Percentiles rank a stretch among this genome's conserved stretches.
Conservation (phyloP, 2,888 invertebrate genomes). For the Poecilus cupreus region DNA sequence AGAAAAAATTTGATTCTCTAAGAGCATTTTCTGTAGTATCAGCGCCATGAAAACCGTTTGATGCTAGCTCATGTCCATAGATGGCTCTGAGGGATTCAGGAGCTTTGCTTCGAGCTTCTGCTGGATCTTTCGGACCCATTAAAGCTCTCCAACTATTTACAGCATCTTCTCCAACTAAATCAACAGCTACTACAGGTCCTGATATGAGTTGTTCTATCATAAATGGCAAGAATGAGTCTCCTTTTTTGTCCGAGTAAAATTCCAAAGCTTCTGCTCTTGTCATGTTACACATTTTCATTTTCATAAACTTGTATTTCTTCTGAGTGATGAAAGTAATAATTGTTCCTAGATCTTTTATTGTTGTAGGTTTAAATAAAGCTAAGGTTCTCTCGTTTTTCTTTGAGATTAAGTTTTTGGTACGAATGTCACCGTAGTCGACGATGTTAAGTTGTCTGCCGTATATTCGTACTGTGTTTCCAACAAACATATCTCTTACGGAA, state of each 20-base stretch:
- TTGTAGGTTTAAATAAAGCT: slow-evolving; percentile 85
- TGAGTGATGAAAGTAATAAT: slow-evolving; percentile 82
- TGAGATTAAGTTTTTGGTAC: slow-evolving; percentile 79
- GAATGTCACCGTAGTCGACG: slow-evolving; percentile 82
- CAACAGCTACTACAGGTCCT: slow-evolving; percentile 82
- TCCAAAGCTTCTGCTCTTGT: slow-evolving; percentile 79
- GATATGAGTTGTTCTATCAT: slow-evolving; percentile 80
- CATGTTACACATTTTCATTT: slow-evolving; percentile 83
- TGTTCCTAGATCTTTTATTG: slow-evolving; percentile 81
- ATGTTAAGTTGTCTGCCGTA: slow-evolving; percentile 84
- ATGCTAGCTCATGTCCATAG: slow-evolving; percentile 81
- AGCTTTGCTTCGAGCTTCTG: slow-evolving; percentile 74
- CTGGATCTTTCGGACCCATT: slow-evolving; percentile 79
- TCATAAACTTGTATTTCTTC: slow-evolving; percentile 75
- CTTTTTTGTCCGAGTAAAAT: slow-evolving; percentile 77
- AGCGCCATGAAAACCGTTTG: slow-evolving; percentile 83
- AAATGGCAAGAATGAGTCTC: slow-evolving; percentile 79
- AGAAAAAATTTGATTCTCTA: slow-evolving; percentile 77
- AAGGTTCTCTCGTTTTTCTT: slow-evolving; percentile 83
- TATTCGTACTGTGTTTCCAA: slow-evolving; percentile 83
- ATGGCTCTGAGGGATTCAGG: slow-evolving; percentile 79
- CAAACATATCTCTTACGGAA: slow-evolving; percentile 80
- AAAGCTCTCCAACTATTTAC: slow-evolving; percentile 76
- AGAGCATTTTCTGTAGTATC: slow-evolving; percentile 76
- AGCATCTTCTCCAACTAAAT: slow-evolving; percentile 83